These are phyloP conservation scores for Pseudolaguvia tuberculata DNA, from an alignment of 2,113 vertebrate species.

Conservation along the genomic window DNA sequence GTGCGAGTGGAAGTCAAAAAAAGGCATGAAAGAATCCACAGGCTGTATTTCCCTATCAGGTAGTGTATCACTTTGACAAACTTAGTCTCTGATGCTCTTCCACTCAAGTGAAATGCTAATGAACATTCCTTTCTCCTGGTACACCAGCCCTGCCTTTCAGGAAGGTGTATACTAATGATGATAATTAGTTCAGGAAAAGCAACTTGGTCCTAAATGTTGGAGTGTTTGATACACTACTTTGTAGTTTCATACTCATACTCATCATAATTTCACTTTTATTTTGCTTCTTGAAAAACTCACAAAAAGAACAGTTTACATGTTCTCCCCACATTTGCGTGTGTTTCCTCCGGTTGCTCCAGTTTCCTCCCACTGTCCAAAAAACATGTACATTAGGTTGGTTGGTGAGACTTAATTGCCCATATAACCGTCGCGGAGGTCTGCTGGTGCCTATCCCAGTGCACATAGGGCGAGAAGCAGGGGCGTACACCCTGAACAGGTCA, in stretches of 20 bases:
- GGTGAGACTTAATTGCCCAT: too few species aligned
- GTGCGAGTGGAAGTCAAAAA: background rate
- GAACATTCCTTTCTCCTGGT: background rate
- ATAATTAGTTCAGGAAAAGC: background rate
- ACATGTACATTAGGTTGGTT: too few species aligned
- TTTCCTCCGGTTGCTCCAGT: too few species aligned
- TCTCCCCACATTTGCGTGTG: too few species aligned
- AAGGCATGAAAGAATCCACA: background rate
- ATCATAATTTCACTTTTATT: background rate
- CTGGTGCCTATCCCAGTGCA: too few species aligned
- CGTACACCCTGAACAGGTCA: too few species aligned
- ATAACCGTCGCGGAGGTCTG: too few species aligned
- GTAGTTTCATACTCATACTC: background rate
- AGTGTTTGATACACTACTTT: background rate
- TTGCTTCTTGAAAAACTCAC: too few species aligned
- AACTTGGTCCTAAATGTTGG: background rate
- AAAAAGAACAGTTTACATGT: too few species aligned
- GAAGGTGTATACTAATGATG: background rate
- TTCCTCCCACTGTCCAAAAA: too few species aligned
- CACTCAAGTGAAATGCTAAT: conserved; percentile 2
- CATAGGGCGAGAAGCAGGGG: too few species aligned
- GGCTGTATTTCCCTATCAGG: background rate
- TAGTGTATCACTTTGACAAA: background rate
- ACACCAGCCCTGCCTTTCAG: background rate
- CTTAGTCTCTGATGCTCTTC: background rate